Base-by-base conservation (phyloP, 2,797 vertebrate genomes). In the Kryptolebias ocellatus region DNA sequence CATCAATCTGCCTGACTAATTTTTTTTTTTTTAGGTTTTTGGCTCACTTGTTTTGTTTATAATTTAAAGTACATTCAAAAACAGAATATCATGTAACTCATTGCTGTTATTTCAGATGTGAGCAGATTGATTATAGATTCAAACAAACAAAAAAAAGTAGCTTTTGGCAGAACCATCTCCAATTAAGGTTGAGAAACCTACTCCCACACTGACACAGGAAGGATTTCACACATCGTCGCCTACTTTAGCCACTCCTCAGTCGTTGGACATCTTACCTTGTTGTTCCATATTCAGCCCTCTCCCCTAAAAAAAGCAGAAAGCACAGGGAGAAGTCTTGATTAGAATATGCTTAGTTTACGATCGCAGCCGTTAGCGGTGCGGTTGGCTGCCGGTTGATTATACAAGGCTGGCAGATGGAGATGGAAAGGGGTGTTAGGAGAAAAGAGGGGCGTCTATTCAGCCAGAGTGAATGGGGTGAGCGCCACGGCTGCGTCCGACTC, bases 221-320 rank as follows among this genome's bases (percentile, higher is more conserved):
- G 49, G 58, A 78, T 85, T 84, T 84, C 53, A 82, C 77, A 83
- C 74, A 74, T 64, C 64, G 64, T 52, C 53, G 24, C 64, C 61
- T 64, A 80, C 68, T 72, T 75, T 70, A 76, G 83, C 81, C 60
- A 64, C 44, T 51, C 58, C 64, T 28, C 80, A 78, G 80, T 86
- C 76, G 70, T 55, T 69, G 67, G 44, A 85, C 64, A 60, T 79
- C 96, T 95, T 94, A 98, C 96, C 96, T 97, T 84, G 96, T 96
- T 65, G 96, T 98, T 83, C 96, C 96, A 0, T 96, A 97, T 74
- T 96, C 96, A 7, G 96, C 95, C 92, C 95, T 94, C 83, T 97
- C 96, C 80, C 96, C 96, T 98, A 52, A 67, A 83, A 52, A 67
- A 83, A 92, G 45, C 29, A 71, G 74, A 83, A 78, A 70, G n/a